A percentile compares a stretch with the other conserved stretches of the same genome.
Evolutionary conservation across 1,140 invertebrate genomes (phyloP).

Genomic region (Oedothorax gibbosus): DNA sequence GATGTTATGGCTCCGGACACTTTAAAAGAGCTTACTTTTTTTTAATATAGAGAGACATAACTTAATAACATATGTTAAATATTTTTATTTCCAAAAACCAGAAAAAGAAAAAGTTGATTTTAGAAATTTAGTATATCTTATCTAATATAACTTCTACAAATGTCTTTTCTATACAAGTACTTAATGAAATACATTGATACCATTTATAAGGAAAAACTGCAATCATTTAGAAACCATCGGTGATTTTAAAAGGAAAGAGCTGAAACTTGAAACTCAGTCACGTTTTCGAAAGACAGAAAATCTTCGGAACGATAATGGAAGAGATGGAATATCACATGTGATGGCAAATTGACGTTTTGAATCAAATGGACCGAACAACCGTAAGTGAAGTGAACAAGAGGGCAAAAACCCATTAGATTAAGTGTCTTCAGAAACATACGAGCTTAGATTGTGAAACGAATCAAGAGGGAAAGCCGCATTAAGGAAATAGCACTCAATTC

Average conservation of each 20-base stretch:
- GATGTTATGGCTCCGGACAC: no score
- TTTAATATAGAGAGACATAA: no score
- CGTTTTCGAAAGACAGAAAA: not conserved
- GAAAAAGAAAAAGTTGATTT: no score
- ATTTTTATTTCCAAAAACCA: no score
- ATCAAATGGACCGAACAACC: not conserved
- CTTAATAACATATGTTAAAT: no score
- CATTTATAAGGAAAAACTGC: not conserved
- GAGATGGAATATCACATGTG: not conserved
- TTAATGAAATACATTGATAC: no score
- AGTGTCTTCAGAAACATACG: not conserved
- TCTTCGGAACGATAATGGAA: not conserved
- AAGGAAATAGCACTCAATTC: not conserved
- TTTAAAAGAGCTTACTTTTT: no score
- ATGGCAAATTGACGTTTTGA: constrained; percentile 1
- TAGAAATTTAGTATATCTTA: no score
- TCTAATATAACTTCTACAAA: no score
- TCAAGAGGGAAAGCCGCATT: not conserved
- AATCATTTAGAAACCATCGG: not conserved
- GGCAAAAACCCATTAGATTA: not conserved
- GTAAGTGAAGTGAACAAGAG: not conserved
- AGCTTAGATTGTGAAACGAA: not conserved
- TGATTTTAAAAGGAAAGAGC: not conserved
- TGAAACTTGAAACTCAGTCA: constrained; percentile 4
- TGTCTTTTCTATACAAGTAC: no score